phyloP scores from a whole-genome alignment of 2,888 invertebrate genomes.

The Sipha maydis region DNA sequence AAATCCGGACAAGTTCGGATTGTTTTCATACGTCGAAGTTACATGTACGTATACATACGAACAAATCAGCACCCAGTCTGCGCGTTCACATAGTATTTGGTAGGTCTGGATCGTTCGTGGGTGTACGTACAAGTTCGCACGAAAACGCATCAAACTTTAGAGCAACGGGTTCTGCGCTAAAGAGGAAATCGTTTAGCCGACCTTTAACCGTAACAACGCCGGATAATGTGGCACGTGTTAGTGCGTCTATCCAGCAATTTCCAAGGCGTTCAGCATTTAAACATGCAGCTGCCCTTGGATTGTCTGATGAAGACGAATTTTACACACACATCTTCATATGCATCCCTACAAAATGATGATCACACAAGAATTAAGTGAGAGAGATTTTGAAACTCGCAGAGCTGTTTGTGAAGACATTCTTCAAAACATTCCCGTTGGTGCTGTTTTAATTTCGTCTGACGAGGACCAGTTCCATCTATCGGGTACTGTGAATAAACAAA shows the following conservation, averaged over 20 bases:
- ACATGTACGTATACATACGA: no score
- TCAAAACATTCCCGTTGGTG: no score
- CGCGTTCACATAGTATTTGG: no score
- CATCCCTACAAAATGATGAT: conserved; percentile 66
- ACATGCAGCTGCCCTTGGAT: neutral
- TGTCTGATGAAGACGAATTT: conserved; percentile 64
- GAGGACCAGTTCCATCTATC: no score
- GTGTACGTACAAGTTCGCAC: no score
- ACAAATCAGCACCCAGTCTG: no score
- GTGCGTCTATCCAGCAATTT: neutral
- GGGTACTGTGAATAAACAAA: no score
- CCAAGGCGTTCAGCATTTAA: neutral
- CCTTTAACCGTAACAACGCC: conserved; percentile 16
- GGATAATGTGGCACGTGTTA: neutral
- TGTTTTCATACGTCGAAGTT: no score
- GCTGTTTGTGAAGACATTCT: no score
- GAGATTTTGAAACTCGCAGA: conserved; percentile 24
- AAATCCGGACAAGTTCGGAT: no score
- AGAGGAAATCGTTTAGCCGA: conserved; percentile 1
- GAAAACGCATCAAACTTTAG: neutral
- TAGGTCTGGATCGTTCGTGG: no score
- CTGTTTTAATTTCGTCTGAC: no score
- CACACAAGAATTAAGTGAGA: conserved; percentile 63
- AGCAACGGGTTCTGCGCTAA: conserved; percentile 5
- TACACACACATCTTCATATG: conserved; percentile 65